Base-by-base conservation (phyloP, 2,113 vertebrate species). In the Strix uralensis region DNA sequence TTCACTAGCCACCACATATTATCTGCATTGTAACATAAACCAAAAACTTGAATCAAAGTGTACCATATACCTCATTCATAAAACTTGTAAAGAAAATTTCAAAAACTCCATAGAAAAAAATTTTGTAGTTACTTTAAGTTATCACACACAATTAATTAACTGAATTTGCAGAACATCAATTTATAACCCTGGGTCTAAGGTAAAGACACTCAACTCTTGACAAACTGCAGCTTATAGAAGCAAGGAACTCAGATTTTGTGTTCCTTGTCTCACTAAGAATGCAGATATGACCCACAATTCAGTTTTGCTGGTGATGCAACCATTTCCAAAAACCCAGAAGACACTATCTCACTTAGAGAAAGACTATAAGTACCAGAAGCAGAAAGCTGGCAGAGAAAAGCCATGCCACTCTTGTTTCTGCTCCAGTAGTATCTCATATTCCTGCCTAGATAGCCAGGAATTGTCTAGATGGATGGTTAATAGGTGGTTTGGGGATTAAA, bases 221-320 rank as follows among this genome's bases (percentile, higher is more conserved):
- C 52, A 29, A 32, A 40, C 40, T 55, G 46, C 32, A 81, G 46
- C 10, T 87, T 38, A 11, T 27, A 34, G 34, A 27, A 69, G 10
- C 38, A 86, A 42, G 26, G 19, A 73, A 38, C 55, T 86, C 40
- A 27, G 11, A 42, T 73, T 86, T 78, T 90, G 9, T 86, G 59
- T 90, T 90, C 10, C 18, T 73, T 69, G 7, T 67, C 59, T 73
- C 21, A 16, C 44, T 75, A 47, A 30, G 52, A 77, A 40, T 42
- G n/a, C 23, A 32, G 40, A 22, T 6, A 5, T 78, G 36, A 20
- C 27, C 32, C 32, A 23, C 1, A 1, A 27, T 44, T 55, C 0
- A 0, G 66, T 79, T 82, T 69, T 86, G 3, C 58, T 72, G 42
- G 27, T 66, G 27, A 67, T 77, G 46, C 57, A 81, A 38, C 22